These are phyloP conservation scores for Lineus longissimus DNA, from an alignment of 1,140 invertebrate genomes.

Conservation along the genomic window DNA sequence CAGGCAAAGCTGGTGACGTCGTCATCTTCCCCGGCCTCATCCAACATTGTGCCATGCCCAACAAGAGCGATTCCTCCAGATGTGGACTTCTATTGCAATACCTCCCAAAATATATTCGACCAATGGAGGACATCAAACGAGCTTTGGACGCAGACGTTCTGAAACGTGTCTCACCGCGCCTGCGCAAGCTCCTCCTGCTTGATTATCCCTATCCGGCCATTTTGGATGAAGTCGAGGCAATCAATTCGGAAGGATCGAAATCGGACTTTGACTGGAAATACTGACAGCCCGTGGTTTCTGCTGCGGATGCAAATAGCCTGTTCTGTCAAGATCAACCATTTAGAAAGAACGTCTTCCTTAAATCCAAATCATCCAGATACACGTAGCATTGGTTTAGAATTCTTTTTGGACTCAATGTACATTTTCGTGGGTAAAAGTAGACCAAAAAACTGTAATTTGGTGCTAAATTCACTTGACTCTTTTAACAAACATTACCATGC, in stretches of 20 bases:
- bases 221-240: conserved; percentile 2
- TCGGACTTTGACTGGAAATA: conserved; percentile 5
- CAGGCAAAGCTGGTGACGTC: conserved; percentile 7
- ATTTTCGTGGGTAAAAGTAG: too few species aligned
- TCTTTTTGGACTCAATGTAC: too few species aligned
- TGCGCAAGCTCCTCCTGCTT: not conserved
- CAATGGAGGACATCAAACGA: conserved; percentile 10
- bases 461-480: too few species aligned
- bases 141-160: not conserved
- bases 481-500: too few species aligned
- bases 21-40: conserved; percentile 3
- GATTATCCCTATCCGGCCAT: conserved; percentile 7
- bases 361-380: too few species aligned
- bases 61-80: conserved; percentile 1
- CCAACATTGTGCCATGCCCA: conserved; percentile 8
- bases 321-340: too few species aligned
- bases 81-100: not conserved
- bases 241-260: not conserved
- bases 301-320: too few species aligned
- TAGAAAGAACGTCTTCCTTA: too few species aligned
- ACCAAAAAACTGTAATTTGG: too few species aligned
- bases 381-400: too few species aligned
- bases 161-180: not conserved
- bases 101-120: conserved; percentile 7
- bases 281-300: not conserved